phyloP scores from a whole-genome alignment of 1,140 invertebrate genomes.

The Yoshiicerus persimilis region DNA sequence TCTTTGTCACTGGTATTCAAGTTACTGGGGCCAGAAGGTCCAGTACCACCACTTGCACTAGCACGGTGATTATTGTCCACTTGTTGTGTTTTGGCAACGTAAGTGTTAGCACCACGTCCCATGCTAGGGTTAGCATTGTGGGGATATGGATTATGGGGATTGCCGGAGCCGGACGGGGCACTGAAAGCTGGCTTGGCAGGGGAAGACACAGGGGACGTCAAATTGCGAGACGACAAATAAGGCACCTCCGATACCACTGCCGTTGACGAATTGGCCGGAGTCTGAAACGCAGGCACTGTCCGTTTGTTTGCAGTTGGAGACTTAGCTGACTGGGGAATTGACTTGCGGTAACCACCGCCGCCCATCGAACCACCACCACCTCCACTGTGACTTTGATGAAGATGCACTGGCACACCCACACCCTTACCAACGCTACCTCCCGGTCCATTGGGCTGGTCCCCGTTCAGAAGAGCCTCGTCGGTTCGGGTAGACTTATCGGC shows the following conservation, averaged over 20 bases:
- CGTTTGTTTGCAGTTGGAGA: slow-evolving; percentile 37
- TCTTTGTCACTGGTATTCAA: slow-evolving; percentile 45
- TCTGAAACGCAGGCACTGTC: slow-evolving; percentile 42
- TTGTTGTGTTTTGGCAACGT: slow-evolving; percentile 41
- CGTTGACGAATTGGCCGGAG: slow-evolving; percentile 28
- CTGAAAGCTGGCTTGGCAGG: slow-evolving; percentile 32
- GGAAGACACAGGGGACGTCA: slow-evolving; percentile 40
- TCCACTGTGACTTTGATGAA: not conserved
- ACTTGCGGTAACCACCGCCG: slow-evolving; percentile 17
- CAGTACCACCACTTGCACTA: slow-evolving; percentile 24
- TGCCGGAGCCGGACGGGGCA: slow-evolving; percentile 19
- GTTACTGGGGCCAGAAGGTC: slow-evolving; percentile 1
- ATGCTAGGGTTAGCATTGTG: not conserved
- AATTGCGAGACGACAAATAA: slow-evolving; percentile 33
- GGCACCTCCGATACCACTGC: slow-evolving; percentile 46
- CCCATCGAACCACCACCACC: not conserved
- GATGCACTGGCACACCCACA: not conserved
- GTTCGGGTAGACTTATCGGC: slow-evolving; percentile 61
- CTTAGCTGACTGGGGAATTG: slow-evolving; percentile 29
- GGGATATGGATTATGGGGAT: not conserved
- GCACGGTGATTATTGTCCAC: slow-evolving; percentile 42
- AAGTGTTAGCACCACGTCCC: slow-evolving; percentile 40
- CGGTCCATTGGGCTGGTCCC: slow-evolving; percentile 36
- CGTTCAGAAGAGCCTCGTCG: slow-evolving; percentile 50
- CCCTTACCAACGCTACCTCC: not conserved